Percentiles rank a stretch among this genome's conserved stretches.
Evolutionary conservation across 1,140 invertebrate genomes (phyloP).

Genomic region (Scylla paramamosain): DNA sequence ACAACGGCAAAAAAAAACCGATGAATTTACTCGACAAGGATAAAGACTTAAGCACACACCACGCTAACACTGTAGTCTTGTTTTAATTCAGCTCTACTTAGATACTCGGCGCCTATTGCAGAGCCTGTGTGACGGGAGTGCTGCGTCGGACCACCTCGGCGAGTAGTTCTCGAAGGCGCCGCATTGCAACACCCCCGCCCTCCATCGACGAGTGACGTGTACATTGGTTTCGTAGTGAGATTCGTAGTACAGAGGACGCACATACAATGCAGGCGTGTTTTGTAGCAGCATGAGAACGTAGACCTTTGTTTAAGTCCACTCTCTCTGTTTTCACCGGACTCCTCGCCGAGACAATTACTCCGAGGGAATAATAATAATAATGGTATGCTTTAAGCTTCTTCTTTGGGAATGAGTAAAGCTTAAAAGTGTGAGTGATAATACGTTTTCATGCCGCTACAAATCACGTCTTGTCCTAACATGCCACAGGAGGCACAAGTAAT

Average conservation of each 20-base stretch:
- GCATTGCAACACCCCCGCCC: neutral
- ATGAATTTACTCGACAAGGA: too few species aligned
- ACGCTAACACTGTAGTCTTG: neutral
- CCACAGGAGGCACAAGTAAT: neutral
- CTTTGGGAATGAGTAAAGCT: too few species aligned
- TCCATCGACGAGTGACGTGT: neutral
- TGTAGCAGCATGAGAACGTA: too few species aligned
- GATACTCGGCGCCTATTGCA: neutral
- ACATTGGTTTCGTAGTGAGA: constrained; percentile 5
- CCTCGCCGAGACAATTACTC: too few species aligned
- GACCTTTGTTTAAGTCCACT: too few species aligned
- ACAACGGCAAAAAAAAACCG: too few species aligned
- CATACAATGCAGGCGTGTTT: neutral
- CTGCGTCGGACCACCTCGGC: neutral
- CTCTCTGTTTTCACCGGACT: too few species aligned
- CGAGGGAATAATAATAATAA: too few species aligned
- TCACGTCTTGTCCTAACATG: too few species aligned
- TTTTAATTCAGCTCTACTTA: neutral
- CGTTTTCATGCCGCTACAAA: too few species aligned
- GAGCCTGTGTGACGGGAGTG: neutral
- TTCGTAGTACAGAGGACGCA: neutral
- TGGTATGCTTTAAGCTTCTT: too few species aligned
- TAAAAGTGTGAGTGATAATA: too few species aligned
- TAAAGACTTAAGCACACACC: neutral
- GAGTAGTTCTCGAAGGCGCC: neutral